Conservation (phyloP, 2,797 vertebrate genomes). For the Loriculus beryllinus region DNA sequence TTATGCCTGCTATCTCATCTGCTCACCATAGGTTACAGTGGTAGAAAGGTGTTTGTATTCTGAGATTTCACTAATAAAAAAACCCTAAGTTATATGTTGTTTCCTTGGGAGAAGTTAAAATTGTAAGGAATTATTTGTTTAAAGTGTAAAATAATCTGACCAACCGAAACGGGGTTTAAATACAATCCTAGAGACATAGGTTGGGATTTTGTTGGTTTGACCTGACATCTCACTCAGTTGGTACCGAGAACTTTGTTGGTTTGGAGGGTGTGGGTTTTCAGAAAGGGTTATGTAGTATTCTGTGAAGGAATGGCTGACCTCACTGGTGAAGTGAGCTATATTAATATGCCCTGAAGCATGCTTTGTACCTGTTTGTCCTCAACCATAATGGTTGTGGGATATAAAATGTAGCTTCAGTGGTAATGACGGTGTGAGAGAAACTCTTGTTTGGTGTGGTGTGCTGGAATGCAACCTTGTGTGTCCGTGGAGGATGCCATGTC, state of each 20-base stretch:
- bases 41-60: background rate
- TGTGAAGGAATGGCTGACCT: background rate
- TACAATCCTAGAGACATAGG: background rate
- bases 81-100: background rate
- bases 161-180: background rate
- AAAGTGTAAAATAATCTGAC: background rate
- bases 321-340: background rate
- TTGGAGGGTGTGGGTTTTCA: slow-evolving; percentile 40
- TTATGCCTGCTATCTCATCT: background rate
- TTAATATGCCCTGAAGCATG: background rate
- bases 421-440: background rate
- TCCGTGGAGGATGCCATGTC: background rate
- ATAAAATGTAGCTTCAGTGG: background rate
- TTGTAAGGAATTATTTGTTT: background rate
- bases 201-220: background rate
- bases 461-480: background rate
- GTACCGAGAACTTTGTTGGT: background rate
- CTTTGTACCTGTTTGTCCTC: background rate
- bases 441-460: background rate
- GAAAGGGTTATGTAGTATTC: background rate
- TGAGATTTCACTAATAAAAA: background rate
- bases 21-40: background rate
- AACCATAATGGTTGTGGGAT: background rate
- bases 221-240: background rate
- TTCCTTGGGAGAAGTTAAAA: background rate